phyloP scores from a whole-genome alignment of 2,797 vertebrate genomes.

The Ptychadena robeensis region DNA sequence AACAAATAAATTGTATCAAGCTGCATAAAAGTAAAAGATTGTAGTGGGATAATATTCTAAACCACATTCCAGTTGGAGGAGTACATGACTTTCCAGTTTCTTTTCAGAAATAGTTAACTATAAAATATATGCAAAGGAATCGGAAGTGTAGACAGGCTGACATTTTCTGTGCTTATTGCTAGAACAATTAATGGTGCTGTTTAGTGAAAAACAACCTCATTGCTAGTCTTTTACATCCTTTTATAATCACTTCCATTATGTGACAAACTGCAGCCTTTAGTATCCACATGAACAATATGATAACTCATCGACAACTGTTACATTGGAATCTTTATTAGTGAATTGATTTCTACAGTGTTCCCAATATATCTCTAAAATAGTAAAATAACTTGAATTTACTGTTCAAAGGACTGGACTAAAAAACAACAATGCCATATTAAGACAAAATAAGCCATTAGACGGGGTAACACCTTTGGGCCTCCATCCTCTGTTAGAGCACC shows the following conservation, averaged over 20 bases:
- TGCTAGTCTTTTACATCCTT: slow-evolving; percentile 12
- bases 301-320: background rate
- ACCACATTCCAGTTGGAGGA: background rate
- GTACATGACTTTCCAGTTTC: background rate
- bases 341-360: background rate
- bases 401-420: background rate
- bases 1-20: background rate
- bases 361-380: background rate
- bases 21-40: background rate
- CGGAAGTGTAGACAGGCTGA: slow-evolving; percentile 3
- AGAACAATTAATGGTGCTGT: slow-evolving; percentile 8
- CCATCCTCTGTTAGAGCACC: too few species aligned
- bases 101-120: background rate
- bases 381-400: background rate
- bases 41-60: background rate
- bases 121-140: background rate
- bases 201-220: slow-evolving; percentile 3
- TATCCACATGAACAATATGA: slow-evolving; percentile 6
- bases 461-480: too few species aligned
- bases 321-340: background rate
- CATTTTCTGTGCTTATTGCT: slow-evolving; percentile 16
- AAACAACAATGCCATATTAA: too few species aligned
- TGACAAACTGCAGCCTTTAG: slow-evolving; percentile 3
- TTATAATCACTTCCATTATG: slow-evolving; percentile 6
- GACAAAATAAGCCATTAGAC: too few species aligned